phyloP scores from a whole-genome alignment of 2,113 vertebrate genomes.

The Mungos mungo region DNA sequence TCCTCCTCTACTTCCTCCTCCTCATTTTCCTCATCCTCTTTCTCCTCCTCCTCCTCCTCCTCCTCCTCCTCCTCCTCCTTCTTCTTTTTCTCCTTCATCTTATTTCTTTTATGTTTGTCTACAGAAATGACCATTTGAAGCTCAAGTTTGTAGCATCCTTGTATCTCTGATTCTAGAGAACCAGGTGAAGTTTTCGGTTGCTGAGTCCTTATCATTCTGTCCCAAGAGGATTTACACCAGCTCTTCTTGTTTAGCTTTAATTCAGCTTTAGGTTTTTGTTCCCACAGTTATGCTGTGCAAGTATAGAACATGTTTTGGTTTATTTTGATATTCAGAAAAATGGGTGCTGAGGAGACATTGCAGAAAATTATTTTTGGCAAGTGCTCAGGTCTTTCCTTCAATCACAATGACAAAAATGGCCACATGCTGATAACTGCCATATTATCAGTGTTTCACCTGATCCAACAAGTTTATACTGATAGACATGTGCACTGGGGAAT shows the following conservation, averaged over 20 bases:
- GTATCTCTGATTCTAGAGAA: neutral
- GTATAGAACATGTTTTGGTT: neutral
- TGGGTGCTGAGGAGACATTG: neutral
- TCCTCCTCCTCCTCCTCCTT: neutral
- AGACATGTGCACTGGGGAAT: neutral
- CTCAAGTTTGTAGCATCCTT: neutral
- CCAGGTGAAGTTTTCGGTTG: neutral
- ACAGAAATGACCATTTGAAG: neutral
- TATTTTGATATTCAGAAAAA: neutral
- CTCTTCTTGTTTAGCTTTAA: neutral
- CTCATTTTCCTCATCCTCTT: too few relatives aligned
- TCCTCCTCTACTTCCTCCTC: too few relatives aligned
- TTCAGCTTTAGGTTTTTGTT: neutral
- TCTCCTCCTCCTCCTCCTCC: rapidly evolving
- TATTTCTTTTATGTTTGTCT: neutral
- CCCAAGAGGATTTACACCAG: neutral
- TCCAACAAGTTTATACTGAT: neutral
- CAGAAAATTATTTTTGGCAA: neutral
- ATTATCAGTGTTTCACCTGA: neutral
- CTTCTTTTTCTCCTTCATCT: neutral
- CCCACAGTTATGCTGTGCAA: neutral
- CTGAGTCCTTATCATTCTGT: neutral
- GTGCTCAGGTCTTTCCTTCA: neutral
- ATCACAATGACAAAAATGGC: neutral
- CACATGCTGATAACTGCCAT: neutral